Base-by-base conservation (phyloP, 2,888 invertebrate species). In the Oegoconia quadripuncta region DNA sequence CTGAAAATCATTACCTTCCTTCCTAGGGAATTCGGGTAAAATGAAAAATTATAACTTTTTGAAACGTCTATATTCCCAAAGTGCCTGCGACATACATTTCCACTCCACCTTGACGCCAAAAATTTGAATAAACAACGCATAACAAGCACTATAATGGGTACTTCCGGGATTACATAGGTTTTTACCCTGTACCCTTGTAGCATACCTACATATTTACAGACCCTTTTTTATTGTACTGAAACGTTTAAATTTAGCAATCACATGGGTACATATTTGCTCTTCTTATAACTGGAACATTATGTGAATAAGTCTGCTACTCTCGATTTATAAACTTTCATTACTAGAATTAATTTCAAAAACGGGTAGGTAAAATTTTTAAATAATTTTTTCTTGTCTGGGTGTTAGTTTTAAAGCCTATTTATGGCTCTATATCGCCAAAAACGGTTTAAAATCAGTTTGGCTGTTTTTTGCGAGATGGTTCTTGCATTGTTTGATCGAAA, bases 71-170 rank as follows among this genome's bases (percentile, higher is more conserved):
- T 3, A 13, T 27, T 27, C 6, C 27, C 12, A 13, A 27, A 12
- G 12, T 30, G 17, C n/a, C 32, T 14, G 13, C 32, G 1, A 32
- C 22, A 22, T 5, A 14, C 9, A 27, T 27, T 30, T 13, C 28
- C 28, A 28, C 18, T 35, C 20, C 27, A 20, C 28, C 2, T 15
- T 20, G 28, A 39, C 27, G 26, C 27, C 35, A 27, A 35, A 26
- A 36, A 40, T 40, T 40, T 40, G 35, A 35, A 35, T 40, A 39
- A 27, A 34, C 39, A 34, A 39, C 28, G 28, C 20, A 23, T 30
- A 39, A 39, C 39, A 30, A 25, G 39, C 17, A 8, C 30, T 34
- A 34, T 34, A 35, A 32, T 32, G 15, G 32, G 15, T 20, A 20
- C 26, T 32, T 34, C 18, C 13, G 34, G 34, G 34, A 16, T 32